Evolutionary conservation across 2,113 vertebrate genomes (phyloP).

Genomic region (Phyllostomus hastatus): DNA sequence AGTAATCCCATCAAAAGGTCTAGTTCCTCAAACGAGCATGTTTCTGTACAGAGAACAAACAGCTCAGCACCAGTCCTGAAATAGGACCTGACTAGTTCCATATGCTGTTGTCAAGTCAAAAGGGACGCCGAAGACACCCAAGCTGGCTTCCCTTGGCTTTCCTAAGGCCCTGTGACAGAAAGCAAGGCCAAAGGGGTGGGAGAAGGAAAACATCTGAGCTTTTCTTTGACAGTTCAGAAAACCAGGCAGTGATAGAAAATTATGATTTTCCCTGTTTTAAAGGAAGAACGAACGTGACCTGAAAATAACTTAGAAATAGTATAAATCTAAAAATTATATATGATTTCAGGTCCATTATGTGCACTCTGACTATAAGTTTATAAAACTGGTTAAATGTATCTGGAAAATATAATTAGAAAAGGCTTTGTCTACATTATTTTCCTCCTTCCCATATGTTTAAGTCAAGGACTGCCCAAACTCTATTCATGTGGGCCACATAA

Average conservation of each 20-base stretch:
- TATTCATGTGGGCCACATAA: neutral
- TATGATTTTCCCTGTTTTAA: neutral
- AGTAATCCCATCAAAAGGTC: neutral
- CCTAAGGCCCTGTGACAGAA: constrained; percentile 11
- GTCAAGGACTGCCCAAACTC: neutral
- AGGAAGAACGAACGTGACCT: neutral
- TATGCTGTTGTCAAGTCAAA: constrained; percentile 46
- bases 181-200: neutral
- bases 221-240: constrained; percentile 42
- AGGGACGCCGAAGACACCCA: neutral
- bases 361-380: neutral
- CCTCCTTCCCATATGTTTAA: neutral
- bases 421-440: neutral
- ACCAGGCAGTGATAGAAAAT: neutral
- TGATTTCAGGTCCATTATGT: neutral
- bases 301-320: neutral
- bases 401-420: neutral
- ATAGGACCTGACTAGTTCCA: neutral
- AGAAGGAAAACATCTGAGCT: neutral
- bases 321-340: neutral
- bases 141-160: neutral
- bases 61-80: neutral
- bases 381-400: neutral
- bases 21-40: neutral
- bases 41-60: neutral